A percentile compares a stretch with the other conserved stretches of the same genome.
Conservation (phyloP, 2,888 invertebrate genomes). For the Leptodirus hochenwartii region DNA sequence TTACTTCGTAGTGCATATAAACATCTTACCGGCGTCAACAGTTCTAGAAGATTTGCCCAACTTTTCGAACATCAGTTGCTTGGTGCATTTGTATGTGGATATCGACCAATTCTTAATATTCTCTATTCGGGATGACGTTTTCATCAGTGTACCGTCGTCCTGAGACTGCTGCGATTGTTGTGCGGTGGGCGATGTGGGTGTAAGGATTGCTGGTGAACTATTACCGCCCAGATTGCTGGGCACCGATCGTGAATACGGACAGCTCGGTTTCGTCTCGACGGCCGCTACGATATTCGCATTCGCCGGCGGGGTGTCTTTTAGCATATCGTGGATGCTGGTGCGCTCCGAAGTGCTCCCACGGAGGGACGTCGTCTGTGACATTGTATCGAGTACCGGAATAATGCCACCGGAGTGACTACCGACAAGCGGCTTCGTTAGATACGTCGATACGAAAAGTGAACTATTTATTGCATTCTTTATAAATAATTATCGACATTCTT, state of each 20-base stretch:
- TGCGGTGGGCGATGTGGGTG: slow-evolving; percentile 31
- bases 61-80: slow-evolving; percentile 90
- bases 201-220: slow-evolving; percentile 28
- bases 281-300: slow-evolving; percentile 39
- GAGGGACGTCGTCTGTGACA: no score
- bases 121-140: slow-evolving; percentile 70
- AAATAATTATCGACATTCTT: no score
- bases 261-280: slow-evolving; percentile 47
- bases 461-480: no score
- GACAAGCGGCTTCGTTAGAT: no score
- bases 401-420: no score
- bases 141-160: slow-evolving; percentile 43
- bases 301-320: slow-evolving; percentile 64
- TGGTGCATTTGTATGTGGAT: slow-evolving; percentile 95
- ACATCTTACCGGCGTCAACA: slow-evolving; percentile 61
- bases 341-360: slow-evolving; percentile 35
- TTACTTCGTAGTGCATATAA: no score
- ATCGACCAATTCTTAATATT: slow-evolving; percentile 92
- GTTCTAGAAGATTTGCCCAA: slow-evolving; percentile 86
- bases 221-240: slow-evolving; percentile 36
- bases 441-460: no score
- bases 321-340: slow-evolving; percentile 65
- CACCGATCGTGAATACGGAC: slow-evolving; percentile 49
- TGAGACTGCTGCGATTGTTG: no score
- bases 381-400: no score